phyloP scores from a whole-genome alignment of 2,113 vertebrate species.

The Syngnathus scovelli region DNA sequence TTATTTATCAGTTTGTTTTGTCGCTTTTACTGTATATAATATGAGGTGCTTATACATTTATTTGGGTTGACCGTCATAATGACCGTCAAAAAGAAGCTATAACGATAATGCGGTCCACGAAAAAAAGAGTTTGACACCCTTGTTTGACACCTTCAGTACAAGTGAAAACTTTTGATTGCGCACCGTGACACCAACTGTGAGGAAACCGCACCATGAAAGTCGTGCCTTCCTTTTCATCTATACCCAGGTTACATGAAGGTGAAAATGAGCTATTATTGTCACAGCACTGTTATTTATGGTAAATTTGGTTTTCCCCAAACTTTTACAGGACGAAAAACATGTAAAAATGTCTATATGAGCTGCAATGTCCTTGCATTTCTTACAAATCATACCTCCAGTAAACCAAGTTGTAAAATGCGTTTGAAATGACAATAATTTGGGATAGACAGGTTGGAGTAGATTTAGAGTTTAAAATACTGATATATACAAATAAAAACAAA shows the following conservation, averaged over 20 bases:
- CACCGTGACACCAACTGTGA: too few species aligned
- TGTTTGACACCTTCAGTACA: neutral
- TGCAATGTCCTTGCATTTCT: too few species aligned
- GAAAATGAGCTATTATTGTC: neutral
- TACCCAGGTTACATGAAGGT: neutral
- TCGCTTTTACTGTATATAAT: too few species aligned
- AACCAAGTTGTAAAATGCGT: neutral
- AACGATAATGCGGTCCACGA: too few species aligned
- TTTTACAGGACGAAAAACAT: too few species aligned
- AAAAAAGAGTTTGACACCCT: too few species aligned
- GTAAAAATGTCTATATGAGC: too few species aligned
- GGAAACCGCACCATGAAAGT: neutral
- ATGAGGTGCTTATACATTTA: too few species aligned
- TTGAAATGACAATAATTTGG: neutral
- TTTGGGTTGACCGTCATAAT: too few species aligned
- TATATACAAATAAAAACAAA: neutral
- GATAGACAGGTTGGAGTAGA: neutral
- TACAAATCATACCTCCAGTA: neutral
- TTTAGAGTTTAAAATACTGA: neutral
- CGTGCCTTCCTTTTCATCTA: neutral
- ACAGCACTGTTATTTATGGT: neutral
- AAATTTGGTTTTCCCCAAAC: neutral
- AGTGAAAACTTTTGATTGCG: slow-evolving; percentile 4
- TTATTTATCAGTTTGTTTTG: too few species aligned
- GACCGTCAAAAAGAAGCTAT: too few species aligned